These are phyloP conservation scores for Malthinus seriepunctatus DNA, from an alignment of 2,888 invertebrate genomes.

Conservation along the genomic window DNA sequence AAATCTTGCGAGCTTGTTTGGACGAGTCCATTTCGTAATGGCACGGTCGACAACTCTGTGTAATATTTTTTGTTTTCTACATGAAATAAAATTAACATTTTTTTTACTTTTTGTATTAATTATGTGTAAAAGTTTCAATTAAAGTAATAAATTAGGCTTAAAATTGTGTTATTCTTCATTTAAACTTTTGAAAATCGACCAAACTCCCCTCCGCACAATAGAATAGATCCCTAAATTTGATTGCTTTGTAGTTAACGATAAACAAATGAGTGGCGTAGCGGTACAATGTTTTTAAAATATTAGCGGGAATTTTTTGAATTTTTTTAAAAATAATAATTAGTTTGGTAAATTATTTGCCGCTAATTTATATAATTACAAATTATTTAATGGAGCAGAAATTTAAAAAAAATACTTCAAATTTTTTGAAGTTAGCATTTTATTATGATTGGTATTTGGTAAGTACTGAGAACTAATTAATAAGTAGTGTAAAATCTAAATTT, in stretches of 20 bases:
- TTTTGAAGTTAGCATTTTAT: no score
- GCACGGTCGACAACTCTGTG: conserved; percentile 21
- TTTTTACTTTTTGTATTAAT: not conserved
- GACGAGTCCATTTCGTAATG: conserved; percentile 49
- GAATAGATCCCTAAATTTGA: conserved; percentile 26
- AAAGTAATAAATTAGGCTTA: not conserved
- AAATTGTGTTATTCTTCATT: no score
- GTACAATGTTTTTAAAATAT: conserved; percentile 9
- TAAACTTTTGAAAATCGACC: conserved; percentile 22
- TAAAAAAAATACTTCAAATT: no score
- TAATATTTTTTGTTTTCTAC: not conserved
- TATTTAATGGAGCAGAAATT: no score
- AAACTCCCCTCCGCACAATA: conserved; percentile 29
- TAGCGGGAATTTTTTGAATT: conserved; percentile 9
- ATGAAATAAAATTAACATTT: not conserved
- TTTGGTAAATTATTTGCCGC: no score
- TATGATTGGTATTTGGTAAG: no score
- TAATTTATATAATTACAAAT: no score
- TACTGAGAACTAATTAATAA: no score
- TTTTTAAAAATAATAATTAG: not conserved
- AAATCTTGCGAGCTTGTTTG: conserved; percentile 57
- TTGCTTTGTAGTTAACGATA: conserved; percentile 25
- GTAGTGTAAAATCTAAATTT: no score
- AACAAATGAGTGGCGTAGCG: conserved; percentile 26
- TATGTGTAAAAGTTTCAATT: not conserved